A percentile compares a stretch with the other conserved stretches of the same genome.
Conservation (phyloP, 2,797 vertebrate genomes). For the Cirrhinus molitorella region DNA sequence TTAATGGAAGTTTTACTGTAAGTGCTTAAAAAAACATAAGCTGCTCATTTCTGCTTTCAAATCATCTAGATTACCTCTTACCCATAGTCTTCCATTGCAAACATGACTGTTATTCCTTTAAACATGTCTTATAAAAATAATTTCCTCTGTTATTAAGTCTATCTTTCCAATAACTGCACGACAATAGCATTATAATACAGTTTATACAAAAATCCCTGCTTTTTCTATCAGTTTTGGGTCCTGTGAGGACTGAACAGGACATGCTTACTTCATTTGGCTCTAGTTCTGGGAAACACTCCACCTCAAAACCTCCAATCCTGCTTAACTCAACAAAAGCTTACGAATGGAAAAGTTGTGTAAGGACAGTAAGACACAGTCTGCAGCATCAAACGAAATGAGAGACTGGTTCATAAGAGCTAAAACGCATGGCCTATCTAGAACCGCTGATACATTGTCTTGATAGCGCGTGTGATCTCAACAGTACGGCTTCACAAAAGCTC, state of each 20-base stretch:
- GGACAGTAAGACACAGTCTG: slow-evolving; percentile 1
- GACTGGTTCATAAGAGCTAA: neutral
- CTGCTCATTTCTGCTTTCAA: neutral
- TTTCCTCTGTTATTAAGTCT: slow-evolving; percentile 6
- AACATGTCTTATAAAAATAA: neutral
- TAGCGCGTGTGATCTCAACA: slow-evolving; percentile 12
- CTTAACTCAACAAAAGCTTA: slow-evolving; percentile 7
- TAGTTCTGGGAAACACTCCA: slow-evolving; percentile 15
- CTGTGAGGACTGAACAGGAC: neutral
- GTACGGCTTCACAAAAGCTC: slow-evolving; percentile 30
- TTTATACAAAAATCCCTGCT: neutral
- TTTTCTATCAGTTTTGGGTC: neutral
- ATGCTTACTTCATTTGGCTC: neutral
- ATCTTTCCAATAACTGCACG: neutral
- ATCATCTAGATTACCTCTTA: neutral
- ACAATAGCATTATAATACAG: neutral
- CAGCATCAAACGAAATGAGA: neutral
- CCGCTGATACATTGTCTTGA: neutral
- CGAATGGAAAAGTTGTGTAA: neutral
- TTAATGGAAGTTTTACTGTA: neutral
- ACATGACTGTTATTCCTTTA: neutral
- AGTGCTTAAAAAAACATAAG: neutral
- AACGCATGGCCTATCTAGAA: neutral
- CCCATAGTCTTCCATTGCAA: neutral
- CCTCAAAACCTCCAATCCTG: slow-evolving; percentile 25